Evolutionary conservation across 2,797 vertebrate genomes (phyloP).

Genomic region (Ataeniobius toweri): DNA sequence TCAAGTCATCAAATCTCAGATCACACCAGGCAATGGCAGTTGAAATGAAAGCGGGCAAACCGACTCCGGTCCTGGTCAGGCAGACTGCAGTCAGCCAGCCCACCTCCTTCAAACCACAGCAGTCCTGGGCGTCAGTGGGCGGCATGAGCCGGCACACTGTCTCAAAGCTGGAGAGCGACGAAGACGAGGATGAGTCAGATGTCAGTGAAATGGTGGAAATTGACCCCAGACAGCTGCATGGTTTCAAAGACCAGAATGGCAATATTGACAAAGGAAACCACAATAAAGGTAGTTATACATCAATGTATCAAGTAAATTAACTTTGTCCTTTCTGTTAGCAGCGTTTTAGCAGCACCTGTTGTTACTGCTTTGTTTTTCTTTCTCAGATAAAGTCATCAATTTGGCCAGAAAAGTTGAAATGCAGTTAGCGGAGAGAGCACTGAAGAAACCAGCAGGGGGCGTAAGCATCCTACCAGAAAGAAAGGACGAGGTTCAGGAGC

Average conservation of each 20-base stretch:
- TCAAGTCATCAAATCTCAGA: slow-evolving; percentile 36
- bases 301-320: too few species aligned
- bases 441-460: slow-evolving; percentile 73
- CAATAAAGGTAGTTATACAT: slow-evolving; percentile 41
- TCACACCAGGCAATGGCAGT: slow-evolving; percentile 11
- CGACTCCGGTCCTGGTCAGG: slow-evolving; percentile 29
- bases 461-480: slow-evolving; percentile 66
- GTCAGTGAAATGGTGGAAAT: slow-evolving; percentile 80
- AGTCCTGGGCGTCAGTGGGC: slow-evolving; percentile 5
- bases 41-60: slow-evolving; percentile 34
- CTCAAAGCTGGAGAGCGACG: slow-evolving; percentile 52
- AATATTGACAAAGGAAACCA: slow-evolving; percentile 58
- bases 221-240: slow-evolving; percentile 50
- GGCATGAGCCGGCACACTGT: slow-evolving; percentile 24
- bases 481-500: slow-evolving; percentile 69
- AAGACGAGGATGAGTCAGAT: slow-evolving; percentile 61
- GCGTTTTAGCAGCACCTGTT: background rate
- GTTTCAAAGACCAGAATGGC: slow-evolving; percentile 69
- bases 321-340: background rate
- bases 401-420: slow-evolving; percentile 68
- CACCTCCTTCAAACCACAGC: slow-evolving; percentile 19
- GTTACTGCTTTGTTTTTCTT: background rate
- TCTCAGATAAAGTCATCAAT: slow-evolving; percentile 62
- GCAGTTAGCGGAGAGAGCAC: slow-evolving; percentile 58
- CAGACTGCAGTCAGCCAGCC: slow-evolving; percentile 22